Conservation (phyloP, 2,888 invertebrate species). For the Acrobasis repandana region DNA sequence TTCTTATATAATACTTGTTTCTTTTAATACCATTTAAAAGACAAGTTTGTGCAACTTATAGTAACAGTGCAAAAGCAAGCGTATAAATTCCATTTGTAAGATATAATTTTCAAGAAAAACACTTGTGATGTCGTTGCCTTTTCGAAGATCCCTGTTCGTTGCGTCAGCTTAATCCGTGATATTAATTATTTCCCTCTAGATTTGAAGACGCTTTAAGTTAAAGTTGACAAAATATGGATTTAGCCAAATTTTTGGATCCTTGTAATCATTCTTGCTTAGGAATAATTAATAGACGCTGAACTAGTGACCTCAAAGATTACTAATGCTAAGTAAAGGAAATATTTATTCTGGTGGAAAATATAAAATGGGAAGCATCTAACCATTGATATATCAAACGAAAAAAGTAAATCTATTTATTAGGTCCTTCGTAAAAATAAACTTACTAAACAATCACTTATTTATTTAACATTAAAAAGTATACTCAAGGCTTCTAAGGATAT, state of each 20-base stretch:
- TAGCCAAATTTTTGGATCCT: conserved; percentile 26
- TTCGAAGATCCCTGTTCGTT: conserved; percentile 46
- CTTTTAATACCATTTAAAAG: no score
- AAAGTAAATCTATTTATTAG: no score
- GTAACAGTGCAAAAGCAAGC: no score
- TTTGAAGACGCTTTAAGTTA: conserved; percentile 38
- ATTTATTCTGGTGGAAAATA: background rate
- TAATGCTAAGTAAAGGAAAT: background rate
- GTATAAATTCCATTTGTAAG: no score
- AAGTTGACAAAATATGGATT: conserved; percentile 40
- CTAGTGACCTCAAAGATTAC: background rate
- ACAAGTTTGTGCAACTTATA: no score
- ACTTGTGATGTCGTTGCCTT: conserved; percentile 43
- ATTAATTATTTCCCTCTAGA: conserved; percentile 49
- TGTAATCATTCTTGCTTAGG: background rate
- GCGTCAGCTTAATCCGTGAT: conserved; percentile 47
- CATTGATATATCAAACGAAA: no score
- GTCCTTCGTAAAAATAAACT: no score
- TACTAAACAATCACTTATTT: no score
- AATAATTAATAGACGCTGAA: background rate
- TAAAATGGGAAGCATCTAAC: background rate
- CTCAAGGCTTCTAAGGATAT: no score
- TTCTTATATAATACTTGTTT: no score
- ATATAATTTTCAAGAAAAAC: no score
- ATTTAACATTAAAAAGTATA: no score